Evolutionary conservation across 92 coral and sea anemone species (phyloP).

Genomic region (Virgularia gustaviana): DNA sequence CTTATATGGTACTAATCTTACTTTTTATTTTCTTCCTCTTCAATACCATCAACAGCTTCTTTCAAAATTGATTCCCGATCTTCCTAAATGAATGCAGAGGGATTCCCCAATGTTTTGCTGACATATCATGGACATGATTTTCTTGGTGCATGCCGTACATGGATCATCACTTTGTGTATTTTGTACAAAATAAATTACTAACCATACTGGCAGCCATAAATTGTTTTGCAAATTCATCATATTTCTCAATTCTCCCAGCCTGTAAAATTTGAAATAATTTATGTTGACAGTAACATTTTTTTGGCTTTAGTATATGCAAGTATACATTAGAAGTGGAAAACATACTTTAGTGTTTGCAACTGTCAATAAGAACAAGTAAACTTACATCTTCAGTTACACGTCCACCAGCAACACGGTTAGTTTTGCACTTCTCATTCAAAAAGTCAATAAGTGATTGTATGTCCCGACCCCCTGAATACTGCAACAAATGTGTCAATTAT

Average conservation of each 20-base stretch:
- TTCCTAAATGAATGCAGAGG: conserved; percentile 57
- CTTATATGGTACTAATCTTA: conserved; percentile 35
- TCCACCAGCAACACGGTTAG: conserved; percentile 74
- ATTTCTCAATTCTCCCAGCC: conserved; percentile 83
- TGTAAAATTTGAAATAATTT: conserved; percentile 14
- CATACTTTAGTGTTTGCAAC: neutral
- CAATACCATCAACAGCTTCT: conserved; percentile 64
- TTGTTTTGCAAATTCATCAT: conserved; percentile 69
- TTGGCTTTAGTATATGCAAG: neutral
- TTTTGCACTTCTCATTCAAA: conserved; percentile 76
- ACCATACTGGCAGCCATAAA: conserved; percentile 74
- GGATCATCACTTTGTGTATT: no score
- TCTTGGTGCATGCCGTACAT: no score
- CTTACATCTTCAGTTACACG: conserved; percentile 70
- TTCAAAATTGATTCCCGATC: conserved; percentile 57
- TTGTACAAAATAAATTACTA: no score
- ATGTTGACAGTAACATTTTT: neutral
- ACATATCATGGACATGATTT: no score
- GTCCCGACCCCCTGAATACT: conserved; percentile 74
- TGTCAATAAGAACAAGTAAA: neutral
- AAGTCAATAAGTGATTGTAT: conserved; percentile 78
- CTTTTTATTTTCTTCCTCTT: conserved; percentile 64
- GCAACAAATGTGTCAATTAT: no score
- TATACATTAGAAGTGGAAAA: neutral
- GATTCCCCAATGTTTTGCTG: no score